Conservation (phyloP, 2,888 invertebrate species). For the Macaria liturata region DNA sequence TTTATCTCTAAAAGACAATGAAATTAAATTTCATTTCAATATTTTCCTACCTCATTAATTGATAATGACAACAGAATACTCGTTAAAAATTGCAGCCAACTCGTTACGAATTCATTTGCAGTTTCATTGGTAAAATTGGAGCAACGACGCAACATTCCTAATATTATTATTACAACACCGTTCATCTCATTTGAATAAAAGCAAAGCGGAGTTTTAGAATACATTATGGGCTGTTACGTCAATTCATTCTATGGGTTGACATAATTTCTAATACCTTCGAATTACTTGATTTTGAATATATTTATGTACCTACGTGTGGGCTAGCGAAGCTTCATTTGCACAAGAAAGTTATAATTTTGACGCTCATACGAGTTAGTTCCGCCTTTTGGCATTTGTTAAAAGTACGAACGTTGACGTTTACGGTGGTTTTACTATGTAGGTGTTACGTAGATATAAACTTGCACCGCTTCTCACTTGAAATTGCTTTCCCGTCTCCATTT, state of each 20-base stretch:
- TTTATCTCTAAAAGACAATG: no score
- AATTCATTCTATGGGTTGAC: slow-evolving; percentile 18
- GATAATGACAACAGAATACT: neutral
- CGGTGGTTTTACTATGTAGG: neutral
- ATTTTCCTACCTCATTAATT: no score
- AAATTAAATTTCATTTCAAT: no score
- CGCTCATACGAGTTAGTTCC: slow-evolving; percentile 1
- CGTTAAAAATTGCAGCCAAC: neutral
- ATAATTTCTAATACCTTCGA: slow-evolving; percentile 20
- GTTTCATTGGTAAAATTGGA: slow-evolving; percentile 11
- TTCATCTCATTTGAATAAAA: slow-evolving; percentile 14
- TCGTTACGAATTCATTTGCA: slow-evolving; percentile 13
- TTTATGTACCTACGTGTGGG: slow-evolving; percentile 5
- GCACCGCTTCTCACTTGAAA: slow-evolving; percentile 7
- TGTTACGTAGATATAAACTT: slow-evolving; percentile 1
- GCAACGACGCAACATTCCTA: slow-evolving; percentile 9
- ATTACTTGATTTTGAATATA: slow-evolving; percentile 16
- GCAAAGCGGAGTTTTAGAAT: slow-evolving; percentile 14
- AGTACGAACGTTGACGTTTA: slow-evolving; percentile 1
- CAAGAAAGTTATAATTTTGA: slow-evolving; percentile 16
- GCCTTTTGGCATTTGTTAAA: slow-evolving; percentile 1
- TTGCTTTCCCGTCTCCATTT: slow-evolving; percentile 17
- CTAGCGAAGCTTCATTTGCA: slow-evolving; percentile 14
- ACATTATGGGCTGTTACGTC: slow-evolving; percentile 15
- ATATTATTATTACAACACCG: slow-evolving; percentile 9